Evolutionary conservation across 2,888 invertebrate species (phyloP), one percentile per base, ranked within the genome.

Genomic region (Epinotia ramella): DNA sequence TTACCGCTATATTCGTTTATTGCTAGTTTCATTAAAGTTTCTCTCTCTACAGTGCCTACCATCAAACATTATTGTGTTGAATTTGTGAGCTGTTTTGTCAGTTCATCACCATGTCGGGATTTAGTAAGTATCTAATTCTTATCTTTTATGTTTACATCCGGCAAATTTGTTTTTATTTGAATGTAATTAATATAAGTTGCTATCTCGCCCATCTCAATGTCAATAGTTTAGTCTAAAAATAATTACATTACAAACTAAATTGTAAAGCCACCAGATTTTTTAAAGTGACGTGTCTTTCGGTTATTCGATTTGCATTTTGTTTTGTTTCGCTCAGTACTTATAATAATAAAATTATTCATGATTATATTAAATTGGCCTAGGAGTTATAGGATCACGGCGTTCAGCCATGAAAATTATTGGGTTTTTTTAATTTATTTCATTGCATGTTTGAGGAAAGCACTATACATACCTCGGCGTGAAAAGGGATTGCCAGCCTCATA

Each of bases 51-150:
- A n/a, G n/a, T n/a, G n/a, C n/a, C n/a, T n/a, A 6, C 13, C 44
- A 40, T 40, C 57, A 20, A 56, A 16, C 57, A 9, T 57, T 40
- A 44, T 40, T 24, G 57, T 40, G 68, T 44, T 20, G 20, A 20
- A 59, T n/a, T 59, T 68, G 40, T 40, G 6, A 28, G 16, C 20
- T 20, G 57, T 20, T 57, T 57, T 11, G 24, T 28, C n/a, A 33
- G 9, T 46, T 57, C 5, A 59, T 11, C 46, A 60, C 12, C 44
- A 69, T 69, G 69, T 69, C 69, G n/a, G 69, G 69, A 69, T 69
- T 44, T 46, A 57, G 69, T 69, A 69, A 69, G 69, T 69, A 69
- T 46, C 46, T 16, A 40, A 40, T 67, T 33, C 11, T 40, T 46
- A 6, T 20, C 46, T 24, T 24, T 24, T 40, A 40, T 40, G 16